Conservation (phyloP, 2,113 vertebrate genomes). For the Bostrychus sinensis region DNA sequence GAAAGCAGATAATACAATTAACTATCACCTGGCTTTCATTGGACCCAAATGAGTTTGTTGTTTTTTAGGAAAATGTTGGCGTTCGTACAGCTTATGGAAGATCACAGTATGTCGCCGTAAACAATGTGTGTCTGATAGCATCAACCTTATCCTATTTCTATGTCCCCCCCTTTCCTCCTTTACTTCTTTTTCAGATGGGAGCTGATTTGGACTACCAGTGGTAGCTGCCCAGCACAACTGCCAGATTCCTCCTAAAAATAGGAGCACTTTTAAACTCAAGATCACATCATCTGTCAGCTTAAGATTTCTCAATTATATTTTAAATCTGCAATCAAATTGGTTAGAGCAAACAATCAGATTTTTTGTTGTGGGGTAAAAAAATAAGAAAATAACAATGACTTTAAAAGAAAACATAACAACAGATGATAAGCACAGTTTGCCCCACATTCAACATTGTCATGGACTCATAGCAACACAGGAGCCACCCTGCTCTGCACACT, state of each 20-base stretch:
- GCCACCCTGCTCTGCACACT: slow-evolving; percentile 37
- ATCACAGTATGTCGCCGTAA: not conserved
- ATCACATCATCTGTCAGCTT: slow-evolving; percentile 83
- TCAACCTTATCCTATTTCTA: not conserved
- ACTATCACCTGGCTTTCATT: slow-evolving; percentile 18
- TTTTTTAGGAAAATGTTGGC: slow-evolving; percentile 18
- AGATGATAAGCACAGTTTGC: slow-evolving; percentile 61
- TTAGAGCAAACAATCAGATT: slow-evolving; percentile 42
- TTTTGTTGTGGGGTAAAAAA: slow-evolving; percentile 68
- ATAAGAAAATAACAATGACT: slow-evolving; percentile 63
- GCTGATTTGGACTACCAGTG: slow-evolving; percentile 96
- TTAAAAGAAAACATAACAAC: slow-evolving; percentile 71
- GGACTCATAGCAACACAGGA: slow-evolving; percentile 28
- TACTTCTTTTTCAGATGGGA: slow-evolving; percentile 87
- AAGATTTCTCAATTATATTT: slow-evolving; percentile 52
- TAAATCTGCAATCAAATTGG: slow-evolving; percentile 82
- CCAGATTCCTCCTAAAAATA: slow-evolving; percentile 80
- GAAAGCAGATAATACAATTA: slow-evolving; percentile 8
- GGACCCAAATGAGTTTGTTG: slow-evolving; percentile 10
- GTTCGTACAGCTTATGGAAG: slow-evolving; percentile 25
- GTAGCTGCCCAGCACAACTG: slow-evolving; percentile 83
- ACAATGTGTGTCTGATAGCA: slow-evolving; percentile 6
- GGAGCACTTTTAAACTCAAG: slow-evolving; percentile 87
- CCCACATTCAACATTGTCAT: slow-evolving; percentile 26
- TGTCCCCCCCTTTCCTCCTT: slow-evolving; percentile 28